phyloP scores from a whole-genome alignment of 2,888 invertebrate genomes.

The Rhorus exstirpatorius region DNA sequence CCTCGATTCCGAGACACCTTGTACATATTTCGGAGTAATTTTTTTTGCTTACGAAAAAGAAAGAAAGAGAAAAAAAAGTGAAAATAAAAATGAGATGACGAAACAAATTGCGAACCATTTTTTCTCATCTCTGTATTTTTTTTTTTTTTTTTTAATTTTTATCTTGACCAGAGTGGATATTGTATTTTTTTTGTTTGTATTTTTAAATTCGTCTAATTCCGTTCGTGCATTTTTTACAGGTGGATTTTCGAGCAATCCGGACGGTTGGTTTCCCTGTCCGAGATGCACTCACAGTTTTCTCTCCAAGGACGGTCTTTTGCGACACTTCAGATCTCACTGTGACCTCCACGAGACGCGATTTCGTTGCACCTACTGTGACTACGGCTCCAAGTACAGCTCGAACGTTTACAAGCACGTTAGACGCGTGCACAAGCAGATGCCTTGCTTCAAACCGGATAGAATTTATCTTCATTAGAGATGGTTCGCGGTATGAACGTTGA shows the following conservation, averaged over 20 bases:
- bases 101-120: neutral
- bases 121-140: neutral
- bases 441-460: conserved; percentile 77
- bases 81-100: neutral
- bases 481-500: conserved; percentile 3
- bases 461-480: conserved; percentile 66
- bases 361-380: conserved; percentile 79
- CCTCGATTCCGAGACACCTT: conserved; percentile 21
- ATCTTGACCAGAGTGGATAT: neutral
- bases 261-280: conserved; percentile 75
- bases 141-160: neutral
- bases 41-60: neutral
- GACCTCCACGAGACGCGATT: conserved; percentile 77
- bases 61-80: neutral
- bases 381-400: conserved; percentile 78
- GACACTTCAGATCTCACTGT: conserved; percentile 82
- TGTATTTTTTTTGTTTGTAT: neutral
- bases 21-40: conserved; percentile 37
- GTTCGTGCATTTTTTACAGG: conserved; percentile 76
- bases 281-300: conserved; percentile 76
- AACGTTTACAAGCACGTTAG: conserved; percentile 77
- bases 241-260: conserved; percentile 66
- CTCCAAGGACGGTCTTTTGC: conserved; percentile 77
- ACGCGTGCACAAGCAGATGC: conserved; percentile 78
- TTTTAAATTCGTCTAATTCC: conserved; percentile 40